Evolutionary conservation across 2,888 invertebrate species (phyloP).

Genomic region (Rhaphigaster nebulosa): DNA sequence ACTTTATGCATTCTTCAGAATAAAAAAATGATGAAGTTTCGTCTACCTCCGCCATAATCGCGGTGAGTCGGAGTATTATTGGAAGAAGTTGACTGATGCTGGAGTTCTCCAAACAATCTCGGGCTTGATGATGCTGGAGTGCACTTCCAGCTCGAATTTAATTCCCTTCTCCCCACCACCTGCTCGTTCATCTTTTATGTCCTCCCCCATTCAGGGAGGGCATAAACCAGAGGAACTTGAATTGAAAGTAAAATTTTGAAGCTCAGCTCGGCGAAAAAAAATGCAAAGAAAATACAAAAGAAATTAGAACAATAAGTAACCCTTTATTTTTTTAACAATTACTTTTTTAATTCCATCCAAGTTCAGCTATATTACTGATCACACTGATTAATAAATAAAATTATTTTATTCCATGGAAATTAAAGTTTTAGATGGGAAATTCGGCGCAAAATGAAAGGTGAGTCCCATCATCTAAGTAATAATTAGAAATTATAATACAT

Average conservation of each 20-base stretch:
- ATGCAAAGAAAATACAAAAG: not conserved
- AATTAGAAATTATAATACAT: no score
- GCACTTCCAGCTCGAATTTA: not conserved
- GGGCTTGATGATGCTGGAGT: not conserved
- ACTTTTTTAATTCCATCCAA: not conserved
- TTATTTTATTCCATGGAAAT: no score
- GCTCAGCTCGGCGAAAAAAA: not conserved
- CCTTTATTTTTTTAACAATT: not conserved
- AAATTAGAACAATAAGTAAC: not conserved
- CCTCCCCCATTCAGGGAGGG: not conserved
- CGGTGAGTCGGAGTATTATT: not conserved
- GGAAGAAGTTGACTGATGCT: conserved; percentile 22
- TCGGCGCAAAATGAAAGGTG: no score
- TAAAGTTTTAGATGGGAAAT: no score
- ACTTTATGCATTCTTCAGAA: not conserved
- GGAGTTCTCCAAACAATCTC: conserved; percentile 1
- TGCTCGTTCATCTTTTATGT: not conserved
- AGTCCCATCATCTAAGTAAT: no score
- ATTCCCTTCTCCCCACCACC: not conserved
- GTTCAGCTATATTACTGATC: no score
- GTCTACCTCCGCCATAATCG: not conserved
- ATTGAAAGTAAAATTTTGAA: not conserved
- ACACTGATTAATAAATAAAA: no score
- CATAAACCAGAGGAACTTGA: not conserved
- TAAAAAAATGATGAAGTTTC: not conserved